phyloP scores from a whole-genome alignment of 2,797 vertebrate species.

The Sorex maritimensis region DNA sequence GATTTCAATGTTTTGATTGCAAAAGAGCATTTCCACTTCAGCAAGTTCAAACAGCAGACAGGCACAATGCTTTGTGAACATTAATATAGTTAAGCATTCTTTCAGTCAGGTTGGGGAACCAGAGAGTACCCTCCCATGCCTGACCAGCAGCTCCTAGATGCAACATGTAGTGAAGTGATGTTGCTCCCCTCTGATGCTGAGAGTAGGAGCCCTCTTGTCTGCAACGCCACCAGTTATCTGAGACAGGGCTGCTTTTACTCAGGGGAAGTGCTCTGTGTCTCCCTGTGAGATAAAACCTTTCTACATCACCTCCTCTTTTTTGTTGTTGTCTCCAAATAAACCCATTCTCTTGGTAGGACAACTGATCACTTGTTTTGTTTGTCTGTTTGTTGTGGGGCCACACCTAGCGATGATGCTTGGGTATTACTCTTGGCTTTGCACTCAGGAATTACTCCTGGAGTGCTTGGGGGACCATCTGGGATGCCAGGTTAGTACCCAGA shows the following conservation, averaged over 20 bases:
- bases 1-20: not conserved
- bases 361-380: too few species aligned
- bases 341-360: not conserved
- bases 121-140: not conserved
- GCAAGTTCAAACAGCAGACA: constrained; percentile 15
- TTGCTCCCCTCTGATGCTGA: not conserved
- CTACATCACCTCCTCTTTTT: not conserved
- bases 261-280: too few species aligned
- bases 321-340: not conserved
- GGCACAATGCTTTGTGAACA: not conserved
- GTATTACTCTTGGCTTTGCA: too few species aligned
- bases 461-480: too few species aligned
- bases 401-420: too few species aligned
- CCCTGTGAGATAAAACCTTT: not conserved
- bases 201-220: not conserved
- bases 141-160: too few species aligned
- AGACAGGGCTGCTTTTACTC: too few species aligned
- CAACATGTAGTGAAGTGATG: not conserved
- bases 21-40: not conserved
- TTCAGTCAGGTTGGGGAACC: not conserved
- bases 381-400: not conserved
- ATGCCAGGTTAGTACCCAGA: too few species aligned
- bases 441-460: too few species aligned
- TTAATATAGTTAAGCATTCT: not conserved
- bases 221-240: too few species aligned